These are phyloP conservation scores for Centroberyx gerrardi DNA, from an alignment of 2,797 vertebrate genomes.

Conservation along the genomic window DNA sequence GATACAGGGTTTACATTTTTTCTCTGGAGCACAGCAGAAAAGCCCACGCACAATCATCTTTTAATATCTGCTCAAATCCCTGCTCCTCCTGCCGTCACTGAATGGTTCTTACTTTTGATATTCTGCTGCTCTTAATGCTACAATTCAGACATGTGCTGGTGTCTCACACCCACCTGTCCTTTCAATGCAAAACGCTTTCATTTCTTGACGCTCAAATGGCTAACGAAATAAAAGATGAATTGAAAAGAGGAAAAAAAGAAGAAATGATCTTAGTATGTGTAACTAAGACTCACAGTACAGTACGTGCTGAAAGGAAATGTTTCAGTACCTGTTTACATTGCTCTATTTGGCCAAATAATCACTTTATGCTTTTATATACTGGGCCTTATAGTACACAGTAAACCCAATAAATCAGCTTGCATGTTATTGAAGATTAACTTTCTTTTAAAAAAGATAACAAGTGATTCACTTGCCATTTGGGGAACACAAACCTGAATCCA, in stretches of 20 bases:
- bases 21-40: constrained; percentile 76
- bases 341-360: constrained; percentile 60
- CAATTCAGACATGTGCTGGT: constrained; percentile 60
- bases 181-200: constrained; percentile 71
- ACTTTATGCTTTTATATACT: constrained; percentile 16
- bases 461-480: background rate
- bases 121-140: constrained; percentile 68
- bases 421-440: constrained; percentile 25
- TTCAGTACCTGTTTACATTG: constrained; percentile 41
- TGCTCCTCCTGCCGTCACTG: constrained; percentile 69
- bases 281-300: constrained; percentile 46
- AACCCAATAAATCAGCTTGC: background rate
- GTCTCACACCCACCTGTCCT: constrained; percentile 83
- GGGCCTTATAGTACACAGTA: background rate
- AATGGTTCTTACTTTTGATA: constrained; percentile 76
- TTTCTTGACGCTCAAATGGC: constrained; percentile 65
- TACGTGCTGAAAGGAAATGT: constrained; percentile 51
- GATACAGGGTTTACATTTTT: constrained; percentile 83
- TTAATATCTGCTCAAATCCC: constrained; percentile 86
- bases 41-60: constrained; percentile 86
- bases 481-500: background rate
- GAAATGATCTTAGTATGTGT: constrained; percentile 57
- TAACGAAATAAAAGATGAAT: constrained; percentile 64
- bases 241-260: constrained; percentile 30
- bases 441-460: constrained; percentile 23